Base-by-base conservation (phyloP, 2,113 vertebrate genomes). In the Rhagologus leucostigma region DNA sequence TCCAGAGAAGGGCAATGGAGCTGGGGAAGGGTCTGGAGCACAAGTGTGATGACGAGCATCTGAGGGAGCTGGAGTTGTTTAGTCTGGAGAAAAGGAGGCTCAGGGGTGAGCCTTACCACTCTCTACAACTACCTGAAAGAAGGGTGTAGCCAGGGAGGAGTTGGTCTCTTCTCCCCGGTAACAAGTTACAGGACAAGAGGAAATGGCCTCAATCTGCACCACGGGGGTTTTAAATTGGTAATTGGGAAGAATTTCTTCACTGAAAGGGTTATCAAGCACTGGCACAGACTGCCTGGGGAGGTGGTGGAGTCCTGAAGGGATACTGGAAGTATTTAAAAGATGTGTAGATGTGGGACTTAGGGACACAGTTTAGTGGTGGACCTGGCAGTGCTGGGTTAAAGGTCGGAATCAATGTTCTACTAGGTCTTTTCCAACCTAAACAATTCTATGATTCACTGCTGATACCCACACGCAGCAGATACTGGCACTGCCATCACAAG, bases 391-490 rank as follows among this genome's bases (percentile, higher is more conserved):
- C 24, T 53, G 16, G 13, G 13, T 60, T 41, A 68, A 75, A 82
- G 9, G 39, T 53, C 0, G 0, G 46, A 53, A 30, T 60, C 0
- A 0, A 33, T 24, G 21, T 67, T 8, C 7, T 33, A 27, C n/a
- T 17, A 41, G 17, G 47, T 35, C 30, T 55, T 68, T 55, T 55
- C 41, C 21, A 47, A 55, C 13, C 30, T 35, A 55, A 76, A 46
- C 14, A 41, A 30, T 55, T 62, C 21, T 55, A 16, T 35, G 46
- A 55, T 46, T 75, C 53, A 53, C 16, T 60, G 62, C 39, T 4
- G 2, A 41, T 53, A 69, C 13, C 17, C 29, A 53, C 7, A 41
- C n/a, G 47, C 3, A 37, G 24, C n/a, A 76, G 26, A 53, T 13
- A 79, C 12, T 53, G 32, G 30, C 52, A 63, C 18, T 41, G 26